phyloP scores from a whole-genome alignment of 2,797 vertebrate species.

The Anabacerthia variegaticeps region DNA sequence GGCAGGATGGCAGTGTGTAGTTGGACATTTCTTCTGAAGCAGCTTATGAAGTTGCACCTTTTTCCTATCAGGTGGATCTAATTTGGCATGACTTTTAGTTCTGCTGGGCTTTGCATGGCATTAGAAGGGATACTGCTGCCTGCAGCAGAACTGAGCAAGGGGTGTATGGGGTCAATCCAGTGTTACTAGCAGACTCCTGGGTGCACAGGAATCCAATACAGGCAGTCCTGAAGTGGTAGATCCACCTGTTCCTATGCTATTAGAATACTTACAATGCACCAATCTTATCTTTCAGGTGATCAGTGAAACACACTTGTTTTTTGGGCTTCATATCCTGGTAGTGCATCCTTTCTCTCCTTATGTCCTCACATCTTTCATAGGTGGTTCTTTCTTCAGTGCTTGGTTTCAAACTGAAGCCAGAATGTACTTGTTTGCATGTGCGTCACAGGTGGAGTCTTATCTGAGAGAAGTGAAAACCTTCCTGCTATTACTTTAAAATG shows the following conservation, averaged over 20 bases:
- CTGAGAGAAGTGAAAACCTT: background rate
- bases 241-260: background rate
- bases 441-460: background rate
- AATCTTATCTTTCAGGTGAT: background rate
- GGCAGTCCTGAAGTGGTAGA: background rate
- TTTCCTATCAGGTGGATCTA: background rate
- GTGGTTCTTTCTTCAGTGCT: background rate
- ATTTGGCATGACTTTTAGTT: background rate
- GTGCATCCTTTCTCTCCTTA: background rate
- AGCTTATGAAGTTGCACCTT: background rate
- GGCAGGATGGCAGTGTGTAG: background rate
- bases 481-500: background rate
- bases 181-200: background rate
- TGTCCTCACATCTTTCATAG: background rate
- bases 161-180: background rate
- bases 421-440: background rate
- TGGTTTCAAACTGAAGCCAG: background rate
- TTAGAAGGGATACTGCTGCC: background rate
- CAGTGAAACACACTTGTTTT: rapidly evolving
- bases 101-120: background rate
- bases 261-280: background rate
- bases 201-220: rapidly evolving
- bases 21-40: background rate
- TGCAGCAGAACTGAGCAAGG: background rate
- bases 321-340: background rate